phyloP scores from a whole-genome alignment of 2,888 invertebrate genomes.

The Ctenicera cuprea region DNA sequence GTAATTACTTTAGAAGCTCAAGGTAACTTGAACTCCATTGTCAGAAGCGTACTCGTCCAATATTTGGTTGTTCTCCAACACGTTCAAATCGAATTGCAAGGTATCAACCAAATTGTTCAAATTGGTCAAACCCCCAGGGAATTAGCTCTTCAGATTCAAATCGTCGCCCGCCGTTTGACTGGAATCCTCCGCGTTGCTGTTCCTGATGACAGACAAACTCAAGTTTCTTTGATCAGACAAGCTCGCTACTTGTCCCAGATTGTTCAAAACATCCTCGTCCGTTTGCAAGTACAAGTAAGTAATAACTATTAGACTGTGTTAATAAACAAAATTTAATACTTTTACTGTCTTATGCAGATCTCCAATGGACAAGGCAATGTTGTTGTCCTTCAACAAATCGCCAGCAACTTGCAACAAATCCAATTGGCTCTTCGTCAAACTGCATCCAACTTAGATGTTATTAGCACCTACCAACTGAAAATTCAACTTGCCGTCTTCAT shows the following conservation, averaged over 20 bases:
- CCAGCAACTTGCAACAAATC: conserved; percentile 13
- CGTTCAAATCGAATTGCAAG: conserved; percentile 41
- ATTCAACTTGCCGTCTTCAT: conserved; percentile 11
- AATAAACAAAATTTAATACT: no score
- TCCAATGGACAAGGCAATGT: not conserved
- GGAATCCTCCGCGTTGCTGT: conserved; percentile 33
- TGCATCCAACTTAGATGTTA: not conserved
- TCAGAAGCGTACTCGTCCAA: conserved; percentile 39
- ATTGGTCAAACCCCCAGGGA: conserved; percentile 37
- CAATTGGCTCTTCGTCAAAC: not conserved
- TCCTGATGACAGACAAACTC: conserved; percentile 17
- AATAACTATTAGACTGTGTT: no score
- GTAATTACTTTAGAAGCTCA: conserved; percentile 10
- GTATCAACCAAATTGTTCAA: conserved; percentile 37
- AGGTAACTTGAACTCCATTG: conserved; percentile 24
- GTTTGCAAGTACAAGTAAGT: conserved; percentile 13
- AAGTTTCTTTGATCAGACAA: conserved; percentile 26
- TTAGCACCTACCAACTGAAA: conserved; percentile 16
- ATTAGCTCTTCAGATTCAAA: conserved; percentile 35
- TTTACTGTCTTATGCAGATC: not conserved
- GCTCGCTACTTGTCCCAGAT: conserved; percentile 30
- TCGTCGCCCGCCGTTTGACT: conserved; percentile 26
- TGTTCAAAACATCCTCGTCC: conserved; percentile 27
- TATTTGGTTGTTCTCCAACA: conserved; percentile 43
- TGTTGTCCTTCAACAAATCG: conserved; percentile 8